Conservation (phyloP, 2,113 vertebrate genomes). For the Gambusia affinis region DNA sequence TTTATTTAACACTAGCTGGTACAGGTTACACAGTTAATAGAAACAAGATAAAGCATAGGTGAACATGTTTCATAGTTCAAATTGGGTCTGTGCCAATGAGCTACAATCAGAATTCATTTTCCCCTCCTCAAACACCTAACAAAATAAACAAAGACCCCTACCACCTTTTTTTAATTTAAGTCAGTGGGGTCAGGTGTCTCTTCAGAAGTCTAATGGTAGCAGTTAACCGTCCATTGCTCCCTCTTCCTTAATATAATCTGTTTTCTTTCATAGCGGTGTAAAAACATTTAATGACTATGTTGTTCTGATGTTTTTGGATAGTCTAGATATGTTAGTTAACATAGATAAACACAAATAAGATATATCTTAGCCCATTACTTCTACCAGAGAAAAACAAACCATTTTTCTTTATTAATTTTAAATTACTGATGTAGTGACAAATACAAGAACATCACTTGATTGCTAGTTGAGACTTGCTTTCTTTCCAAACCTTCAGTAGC, state of each 20-base stretch:
- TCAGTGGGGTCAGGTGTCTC: conserved; percentile 61
- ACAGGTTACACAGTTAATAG: conserved; percentile 7
- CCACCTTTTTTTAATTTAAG: conserved; percentile 20
- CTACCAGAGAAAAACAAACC: conserved; percentile 37
- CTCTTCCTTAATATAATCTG: conserved; percentile 39
- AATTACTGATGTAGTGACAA: conserved; percentile 12
- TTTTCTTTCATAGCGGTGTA: conserved; percentile 52
- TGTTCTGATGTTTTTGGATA: conserved; percentile 34
- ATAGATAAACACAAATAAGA: conserved; percentile 9
- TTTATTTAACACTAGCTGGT: conserved; percentile 11
- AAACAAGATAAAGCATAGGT: neutral
- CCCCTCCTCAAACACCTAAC: neutral
- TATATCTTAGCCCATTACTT: neutral
- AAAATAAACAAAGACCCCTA: neutral
- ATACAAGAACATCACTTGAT: conserved; percentile 20
- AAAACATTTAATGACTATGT: conserved; percentile 42
- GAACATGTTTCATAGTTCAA: conserved; percentile 9
- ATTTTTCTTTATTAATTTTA: conserved; percentile 10
- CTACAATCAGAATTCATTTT: conserved; percentile 43
- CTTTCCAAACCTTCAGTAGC: conserved; percentile 19
- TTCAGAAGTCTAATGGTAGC: conserved; percentile 63
- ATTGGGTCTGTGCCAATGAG: conserved; percentile 35
- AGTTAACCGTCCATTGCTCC: conserved; percentile 39
- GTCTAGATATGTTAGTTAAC: conserved; percentile 18
- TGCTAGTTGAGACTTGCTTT: conserved; percentile 13